phyloP scores from a whole-genome alignment of 2,113 vertebrate genomes.

The Guaruba guarouba region DNA sequence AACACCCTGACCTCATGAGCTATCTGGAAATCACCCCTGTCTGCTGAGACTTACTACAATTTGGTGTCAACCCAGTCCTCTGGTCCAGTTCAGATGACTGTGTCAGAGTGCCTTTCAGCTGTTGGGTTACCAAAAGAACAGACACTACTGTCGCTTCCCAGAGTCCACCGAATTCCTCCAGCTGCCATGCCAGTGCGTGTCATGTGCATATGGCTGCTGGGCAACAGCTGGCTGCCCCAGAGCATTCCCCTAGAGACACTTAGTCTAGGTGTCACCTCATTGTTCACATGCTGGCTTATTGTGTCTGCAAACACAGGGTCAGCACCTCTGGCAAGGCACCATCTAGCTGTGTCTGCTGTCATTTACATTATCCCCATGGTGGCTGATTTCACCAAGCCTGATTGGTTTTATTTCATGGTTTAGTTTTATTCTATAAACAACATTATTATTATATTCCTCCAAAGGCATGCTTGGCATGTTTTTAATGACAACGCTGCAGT shows the following conservation, averaged over 20 bases:
- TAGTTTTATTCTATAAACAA: neutral
- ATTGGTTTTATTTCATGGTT: neutral
- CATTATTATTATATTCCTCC: neutral
- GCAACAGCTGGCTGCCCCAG: neutral
- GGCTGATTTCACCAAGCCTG: neutral
- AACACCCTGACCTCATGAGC: rapidly evolving
- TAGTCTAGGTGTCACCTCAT: neutral
- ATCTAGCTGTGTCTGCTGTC: neutral
- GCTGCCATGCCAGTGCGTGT: rapidly evolving
- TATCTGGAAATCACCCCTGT: neutral
- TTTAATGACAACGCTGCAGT: neutral
- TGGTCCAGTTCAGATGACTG: rapidly evolving
- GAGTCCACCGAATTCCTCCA: neutral
- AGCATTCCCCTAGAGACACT: neutral
- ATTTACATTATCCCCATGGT: neutral
- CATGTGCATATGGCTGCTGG: neutral
- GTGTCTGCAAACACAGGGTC: neutral
- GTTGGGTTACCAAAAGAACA: neutral
- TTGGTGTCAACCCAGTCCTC: neutral
- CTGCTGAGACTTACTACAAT: neutral
- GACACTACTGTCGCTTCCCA: neutral
- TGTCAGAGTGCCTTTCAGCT: neutral
- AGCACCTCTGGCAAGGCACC: neutral
- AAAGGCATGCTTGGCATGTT: neutral
- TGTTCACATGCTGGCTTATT: neutral